A percentile compares a stretch with the other conserved stretches of the same genome.
Conservation (phyloP, 2,113 vertebrate species). For the Rhabdomys dilectus region DNA sequence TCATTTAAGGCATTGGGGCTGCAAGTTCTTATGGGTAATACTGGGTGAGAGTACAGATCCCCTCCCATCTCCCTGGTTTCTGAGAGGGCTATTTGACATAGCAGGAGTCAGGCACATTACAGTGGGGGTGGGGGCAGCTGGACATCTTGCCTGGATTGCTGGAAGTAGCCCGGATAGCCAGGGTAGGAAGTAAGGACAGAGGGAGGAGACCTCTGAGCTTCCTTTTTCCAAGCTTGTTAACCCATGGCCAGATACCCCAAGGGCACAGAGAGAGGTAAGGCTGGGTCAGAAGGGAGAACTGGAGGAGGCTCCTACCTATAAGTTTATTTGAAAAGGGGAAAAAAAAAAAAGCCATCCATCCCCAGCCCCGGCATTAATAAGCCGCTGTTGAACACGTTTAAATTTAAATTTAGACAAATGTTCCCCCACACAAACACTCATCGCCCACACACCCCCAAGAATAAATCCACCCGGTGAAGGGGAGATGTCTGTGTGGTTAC, state of each 20-base stretch:
- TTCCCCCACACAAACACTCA: constrained; percentile 2
- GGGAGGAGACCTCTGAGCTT: neutral
- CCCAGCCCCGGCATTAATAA: constrained; percentile 59
- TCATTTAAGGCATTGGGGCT: fast-evolving
- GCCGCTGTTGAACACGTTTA: constrained; percentile 1
- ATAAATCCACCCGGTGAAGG: constrained; percentile 36
- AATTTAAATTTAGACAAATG: constrained; percentile 73
- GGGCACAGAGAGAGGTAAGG: neutral
- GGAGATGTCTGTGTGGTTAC: constrained; percentile 36
- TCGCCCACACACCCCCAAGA: constrained; percentile 70
- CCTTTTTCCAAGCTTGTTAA: neutral
- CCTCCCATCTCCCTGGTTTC: neutral
- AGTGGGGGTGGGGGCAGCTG: neutral
- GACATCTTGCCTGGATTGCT: neutral
- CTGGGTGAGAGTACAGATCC: fast-evolving
- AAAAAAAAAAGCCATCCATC: neutral
- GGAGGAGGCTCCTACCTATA: neutral
- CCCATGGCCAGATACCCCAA: neutral
- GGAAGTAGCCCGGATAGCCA: neutral
- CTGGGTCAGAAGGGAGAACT: neutral
- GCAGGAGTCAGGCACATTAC: fast-evolving
- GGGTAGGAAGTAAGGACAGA: neutral
- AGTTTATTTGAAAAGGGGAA: neutral
- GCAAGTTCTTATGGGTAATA: neutral
- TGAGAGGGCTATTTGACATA: neutral